phyloP scores from a whole-genome alignment of 2,113 vertebrate genomes.

The Paratilapia polleni region DNA sequence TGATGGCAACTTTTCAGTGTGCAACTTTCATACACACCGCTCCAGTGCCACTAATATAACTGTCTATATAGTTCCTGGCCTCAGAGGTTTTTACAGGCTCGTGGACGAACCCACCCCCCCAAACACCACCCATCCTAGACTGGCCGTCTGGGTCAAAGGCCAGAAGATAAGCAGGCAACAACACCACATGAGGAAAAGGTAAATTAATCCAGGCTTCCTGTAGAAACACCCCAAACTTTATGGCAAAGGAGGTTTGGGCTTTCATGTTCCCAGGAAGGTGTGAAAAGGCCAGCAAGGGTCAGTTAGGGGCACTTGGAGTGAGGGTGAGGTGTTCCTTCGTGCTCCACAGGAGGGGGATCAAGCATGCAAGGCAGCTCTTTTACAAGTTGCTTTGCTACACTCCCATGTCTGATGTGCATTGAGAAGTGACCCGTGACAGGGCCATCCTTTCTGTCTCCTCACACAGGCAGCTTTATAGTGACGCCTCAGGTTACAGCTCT shows the following conservation, averaged over 20 bases:
- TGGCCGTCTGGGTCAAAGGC: conserved; percentile 60
- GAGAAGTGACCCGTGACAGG: conserved; percentile 38
- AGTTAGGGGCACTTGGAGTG: neutral
- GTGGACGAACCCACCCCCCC: neutral
- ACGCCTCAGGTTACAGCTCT: conserved; percentile 14
- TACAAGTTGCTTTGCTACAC: conserved; percentile 39
- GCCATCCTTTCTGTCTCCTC: conserved; percentile 12
- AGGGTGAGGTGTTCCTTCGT: conserved; percentile 26
- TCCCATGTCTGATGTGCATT: conserved; percentile 47
- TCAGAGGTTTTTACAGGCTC: neutral
- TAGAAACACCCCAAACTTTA: conserved; percentile 65
- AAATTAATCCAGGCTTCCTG: conserved; percentile 73
- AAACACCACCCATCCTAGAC: neutral
- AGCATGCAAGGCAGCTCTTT: conserved; percentile 45
- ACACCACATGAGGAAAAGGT: conserved; percentile 43
- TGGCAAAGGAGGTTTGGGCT: conserved; percentile 38
- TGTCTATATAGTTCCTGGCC: neutral
- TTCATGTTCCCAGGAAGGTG: conserved; percentile 71
- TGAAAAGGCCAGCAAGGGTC: conserved; percentile 60
- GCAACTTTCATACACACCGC: neutral
- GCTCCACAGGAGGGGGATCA: conserved; percentile 28
- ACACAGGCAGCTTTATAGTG: conserved; percentile 21
- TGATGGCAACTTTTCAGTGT: too few species aligned
- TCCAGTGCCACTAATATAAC: neutral
- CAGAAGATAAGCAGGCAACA: conserved; percentile 67